Evolutionary conservation across 2,113 vertebrate genomes (phyloP), one percentile per base, ranked within the genome.

Genomic region (Phylloscopus whistleri): DNA sequence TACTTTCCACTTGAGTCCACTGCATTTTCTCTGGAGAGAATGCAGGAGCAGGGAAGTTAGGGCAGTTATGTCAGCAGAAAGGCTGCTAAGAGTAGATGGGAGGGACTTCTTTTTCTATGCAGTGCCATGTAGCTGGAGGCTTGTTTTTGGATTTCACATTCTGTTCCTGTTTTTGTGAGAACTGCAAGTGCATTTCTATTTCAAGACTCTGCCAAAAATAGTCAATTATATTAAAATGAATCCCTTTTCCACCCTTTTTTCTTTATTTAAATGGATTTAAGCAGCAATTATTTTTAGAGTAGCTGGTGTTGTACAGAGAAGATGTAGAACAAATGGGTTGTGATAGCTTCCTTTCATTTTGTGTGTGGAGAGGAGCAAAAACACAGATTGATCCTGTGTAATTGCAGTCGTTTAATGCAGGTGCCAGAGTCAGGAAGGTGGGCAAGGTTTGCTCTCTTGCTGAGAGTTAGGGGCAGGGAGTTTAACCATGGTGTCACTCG

Each of bases 101-200:
- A 86, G 81, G 44, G 79, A 55, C 59, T 95, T 94, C 30, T 56
- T 96, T 95, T 95, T 93, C 88, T 88, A 9, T 48, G 31, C 39
- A 46, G 41, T 69, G 78, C 59, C 17, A 3, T 59, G 19, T 84
- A 84, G 72, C 62, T 19, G 18, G 91, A 81, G 44, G 56, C 60
- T 17, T 88, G 75, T 74, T 95, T 96, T 90, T 76, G 68, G 44
- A 90, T 92, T 96, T 95, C 85, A 93, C 72, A 37, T 95, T 86
- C 83, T 94, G 90, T 96, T 86, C 56, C 75, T 92, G 72, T 64
- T 93, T 93, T 92, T 33, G 18, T 68, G 46, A 86, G 69, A 81
- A 7, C 88, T 96, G 13, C 58, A 84, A 90, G 70, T 78, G 28
- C 69, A 44, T 82, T 94, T 92, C 92, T 96, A 49, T 95, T 95